Evolutionary conservation across 2,888 invertebrate genomes (phyloP), one percentile per base, ranked within the genome.

Genomic region (Phortica magna): DNA sequence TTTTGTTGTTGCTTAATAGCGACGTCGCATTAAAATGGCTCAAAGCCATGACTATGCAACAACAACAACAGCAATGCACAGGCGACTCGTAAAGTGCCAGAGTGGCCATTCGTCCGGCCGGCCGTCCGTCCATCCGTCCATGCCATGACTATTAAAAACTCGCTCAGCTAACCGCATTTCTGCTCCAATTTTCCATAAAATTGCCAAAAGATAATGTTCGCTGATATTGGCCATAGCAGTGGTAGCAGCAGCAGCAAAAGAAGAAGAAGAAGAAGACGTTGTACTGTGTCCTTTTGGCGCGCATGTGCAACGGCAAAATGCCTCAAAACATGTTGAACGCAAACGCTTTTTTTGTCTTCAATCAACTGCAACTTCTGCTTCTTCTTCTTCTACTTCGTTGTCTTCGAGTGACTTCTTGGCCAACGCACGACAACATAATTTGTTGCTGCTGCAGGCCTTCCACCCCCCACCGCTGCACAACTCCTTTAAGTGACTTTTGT

Each of bases 111-210:
- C 31, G 31, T 31, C 31, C 31, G 31, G 3, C 48, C 48, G 14
- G 7, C 48, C 48, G 48, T 14, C 48, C 48, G 48, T 14, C 3
- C 31, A 3, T 2, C 31, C 31, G 31, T n/a, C 71, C 75, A 75
- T 80, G 76, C 73, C 77, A 77, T 61, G 43, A 53, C 71, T 59
- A 73, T 59, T 42, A 74, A 72, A 31, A 41, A 17, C 72, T 77
- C 74, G 39, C 74, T 76, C 7, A 65, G 70, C 41, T 73, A 75
- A 84, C 83, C 85, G 82, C 84, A 83, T 48, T 85, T 85, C 82
- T 80, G 84, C 80, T 85, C 80, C 82, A 82, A 84, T 85, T 84
- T 84, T 84, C 84, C 82, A 84, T 82, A 82, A 82, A 78, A 77
- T 80, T 77, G 77, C 83, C 79, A n/a, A 59, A 59, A 59, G 48